Evolutionary conservation across 2,113 vertebrate genomes (phyloP).

Genomic region (Hemiprocne comata): DNA sequence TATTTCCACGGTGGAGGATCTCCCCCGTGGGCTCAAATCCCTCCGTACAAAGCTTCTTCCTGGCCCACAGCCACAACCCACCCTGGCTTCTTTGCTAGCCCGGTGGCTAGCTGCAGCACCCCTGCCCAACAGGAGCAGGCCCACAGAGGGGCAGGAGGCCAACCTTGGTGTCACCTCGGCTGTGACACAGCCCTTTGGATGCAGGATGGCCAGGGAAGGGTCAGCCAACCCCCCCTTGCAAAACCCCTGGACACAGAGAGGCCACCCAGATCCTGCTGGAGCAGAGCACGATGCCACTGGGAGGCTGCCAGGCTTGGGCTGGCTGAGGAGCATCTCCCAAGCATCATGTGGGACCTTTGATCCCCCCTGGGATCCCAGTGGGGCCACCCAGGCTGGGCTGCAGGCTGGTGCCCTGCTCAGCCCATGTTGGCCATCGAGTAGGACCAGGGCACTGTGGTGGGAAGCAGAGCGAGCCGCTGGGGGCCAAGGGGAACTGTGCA

Average conservation of each 20-base stretch:
- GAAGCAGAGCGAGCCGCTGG: neutral
- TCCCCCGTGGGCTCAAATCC: neutral
- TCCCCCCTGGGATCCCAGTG: neutral
- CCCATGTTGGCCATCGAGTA: neutral
- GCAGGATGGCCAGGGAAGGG: neutral
- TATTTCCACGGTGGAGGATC: conserved; percentile 17
- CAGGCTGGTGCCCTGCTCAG: neutral
- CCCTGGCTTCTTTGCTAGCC: neutral
- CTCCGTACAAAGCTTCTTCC: neutral
- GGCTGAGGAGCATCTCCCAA: neutral
- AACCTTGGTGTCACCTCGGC: neutral
- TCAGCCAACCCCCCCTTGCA: neutral
- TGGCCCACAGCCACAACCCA: neutral
- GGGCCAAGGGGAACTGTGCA: neutral
- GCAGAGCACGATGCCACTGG: neutral
- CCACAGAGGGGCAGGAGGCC: neutral
- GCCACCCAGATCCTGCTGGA: neutral
- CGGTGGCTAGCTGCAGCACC: neutral
- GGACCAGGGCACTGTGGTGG: neutral
- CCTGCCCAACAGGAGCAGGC: neutral
- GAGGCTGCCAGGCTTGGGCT: neutral
- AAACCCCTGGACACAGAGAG: fast-evolving
- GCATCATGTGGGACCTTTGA: fast-evolving
- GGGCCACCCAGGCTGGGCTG: neutral
- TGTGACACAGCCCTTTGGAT: neutral